A percentile compares a stretch with the other conserved stretches of the same genome.
Evolutionary conservation across 2,797 vertebrate species (phyloP).

Genomic region (Pseudopleuronectes americanus): DNA sequence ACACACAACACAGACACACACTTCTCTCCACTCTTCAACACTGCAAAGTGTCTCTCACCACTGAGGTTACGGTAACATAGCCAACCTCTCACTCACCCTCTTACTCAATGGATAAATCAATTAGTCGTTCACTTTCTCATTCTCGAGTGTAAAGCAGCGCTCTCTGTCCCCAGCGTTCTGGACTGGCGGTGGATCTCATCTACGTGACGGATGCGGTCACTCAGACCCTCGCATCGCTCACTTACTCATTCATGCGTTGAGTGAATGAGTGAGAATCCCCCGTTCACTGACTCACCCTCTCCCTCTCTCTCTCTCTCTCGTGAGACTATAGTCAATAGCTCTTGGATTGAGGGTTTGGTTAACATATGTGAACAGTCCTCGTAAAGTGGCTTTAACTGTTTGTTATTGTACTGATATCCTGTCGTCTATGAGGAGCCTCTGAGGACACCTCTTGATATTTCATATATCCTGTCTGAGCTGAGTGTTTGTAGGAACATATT

Average conservation of each 20-base stretch:
- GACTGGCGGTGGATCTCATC: slow-evolving; percentile 1
- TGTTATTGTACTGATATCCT: neutral
- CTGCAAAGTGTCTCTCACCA: slow-evolving; percentile 55
- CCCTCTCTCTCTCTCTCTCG: slow-evolving; percentile 3
- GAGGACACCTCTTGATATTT: neutral
- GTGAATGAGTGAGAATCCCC: slow-evolving; percentile 42
- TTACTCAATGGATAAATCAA: slow-evolving; percentile 45
- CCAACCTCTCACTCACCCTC: slow-evolving; percentile 30
- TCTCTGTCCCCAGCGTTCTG: neutral
- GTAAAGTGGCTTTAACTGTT: slow-evolving; percentile 4
- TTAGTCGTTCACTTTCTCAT: slow-evolving; percentile 45
- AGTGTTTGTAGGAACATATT: too few relatives aligned
- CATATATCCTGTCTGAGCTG: too few relatives aligned
- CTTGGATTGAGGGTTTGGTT: neutral
- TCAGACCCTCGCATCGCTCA: slow-evolving; percentile 19
- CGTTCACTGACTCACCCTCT: slow-evolving; percentile 13
- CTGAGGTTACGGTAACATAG: slow-evolving; percentile 66
- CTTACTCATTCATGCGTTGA: slow-evolving; percentile 25
- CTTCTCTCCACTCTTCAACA: slow-evolving; percentile 26
- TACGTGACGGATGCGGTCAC: slow-evolving; percentile 17
- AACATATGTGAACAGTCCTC: slow-evolving; percentile 6
- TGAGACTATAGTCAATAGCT: slow-evolving; percentile 2
- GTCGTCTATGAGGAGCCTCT: neutral
- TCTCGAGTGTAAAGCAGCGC: slow-evolving; percentile 11
- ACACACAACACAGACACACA: slow-evolving; percentile 17